Percentiles rank a stretch among this genome's conserved stretches.
These are phyloP conservation scores for Apamea epomidion DNA, from an alignment of 2,888 invertebrate genomes.

Conservation along the genomic window DNA sequence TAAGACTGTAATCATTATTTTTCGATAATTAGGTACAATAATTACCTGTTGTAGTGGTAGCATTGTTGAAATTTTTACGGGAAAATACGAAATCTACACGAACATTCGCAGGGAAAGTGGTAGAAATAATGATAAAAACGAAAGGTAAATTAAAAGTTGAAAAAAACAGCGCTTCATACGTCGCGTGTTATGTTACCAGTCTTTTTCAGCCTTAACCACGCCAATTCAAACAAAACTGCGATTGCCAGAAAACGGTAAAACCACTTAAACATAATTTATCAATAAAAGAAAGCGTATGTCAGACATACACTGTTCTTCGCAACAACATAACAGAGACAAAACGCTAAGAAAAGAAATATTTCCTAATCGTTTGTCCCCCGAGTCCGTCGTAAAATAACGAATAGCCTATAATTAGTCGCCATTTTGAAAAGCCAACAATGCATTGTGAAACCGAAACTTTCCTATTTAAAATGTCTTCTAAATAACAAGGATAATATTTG, in stretches of 20 bases:
- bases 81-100: not conserved
- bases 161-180: not conserved
- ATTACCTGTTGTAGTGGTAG: not conserved
- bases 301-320: slow-evolving; percentile 48
- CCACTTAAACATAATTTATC: slow-evolving; percentile 53
- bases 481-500: slow-evolving; percentile 32
- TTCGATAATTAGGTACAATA: not conserved
- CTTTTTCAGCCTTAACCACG: slow-evolving; percentile 14
- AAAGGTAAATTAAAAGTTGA: not conserved
- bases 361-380: slow-evolving; percentile 66
- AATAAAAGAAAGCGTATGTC: slow-evolving; percentile 67
- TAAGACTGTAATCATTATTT: not conserved
- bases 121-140: not conserved
- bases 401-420: slow-evolving; percentile 73
- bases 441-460: slow-evolving; percentile 70
- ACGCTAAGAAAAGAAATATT: slow-evolving; percentile 60
- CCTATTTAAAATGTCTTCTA: slow-evolving; percentile 52
- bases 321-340: slow-evolving; percentile 61
- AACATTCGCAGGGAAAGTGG: not conserved
- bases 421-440: slow-evolving; percentile 69
- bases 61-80: not conserved
- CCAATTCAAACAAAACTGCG: slow-evolving; percentile 6
- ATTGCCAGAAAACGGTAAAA: slow-evolving; percentile 38
- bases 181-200: not conserved
- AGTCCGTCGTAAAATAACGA: slow-evolving; percentile 66